Evolutionary conservation across 2,888 invertebrate genomes (phyloP).

Genomic region (Cheilosia urbana): DNA sequence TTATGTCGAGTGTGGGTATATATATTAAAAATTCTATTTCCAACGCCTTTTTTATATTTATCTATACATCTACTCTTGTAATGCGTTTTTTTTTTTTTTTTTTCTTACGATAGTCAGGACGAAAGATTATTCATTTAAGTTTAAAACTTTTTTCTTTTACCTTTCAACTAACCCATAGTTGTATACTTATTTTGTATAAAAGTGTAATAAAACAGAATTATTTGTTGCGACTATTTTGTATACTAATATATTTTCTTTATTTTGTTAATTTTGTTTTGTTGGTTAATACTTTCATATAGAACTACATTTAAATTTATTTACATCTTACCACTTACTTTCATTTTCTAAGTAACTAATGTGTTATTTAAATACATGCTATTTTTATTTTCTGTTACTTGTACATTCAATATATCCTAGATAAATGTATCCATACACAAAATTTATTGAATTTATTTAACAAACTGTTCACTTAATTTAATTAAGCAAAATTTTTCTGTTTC

Average conservation of each 20-base stretch:
- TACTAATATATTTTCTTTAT: constrained; percentile 38
- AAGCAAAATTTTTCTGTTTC: constrained; percentile 43
- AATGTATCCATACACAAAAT: too few relatives aligned
- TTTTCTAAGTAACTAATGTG: constrained; percentile 20
- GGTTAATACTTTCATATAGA: constrained; percentile 57
- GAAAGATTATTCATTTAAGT: constrained; percentile 39
- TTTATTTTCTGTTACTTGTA: too few relatives aligned
- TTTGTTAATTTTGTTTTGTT: constrained; percentile 54
- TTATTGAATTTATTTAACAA: too few relatives aligned
- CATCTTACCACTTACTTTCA: background rate
- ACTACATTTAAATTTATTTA: constrained; percentile 42
- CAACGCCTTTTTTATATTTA: constrained; percentile 49
- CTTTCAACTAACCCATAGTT: constrained; percentile 54
- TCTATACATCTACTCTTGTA: constrained; percentile 39
- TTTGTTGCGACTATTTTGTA: background rate
- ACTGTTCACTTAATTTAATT: constrained; percentile 48
- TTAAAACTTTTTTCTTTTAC: constrained; percentile 41
- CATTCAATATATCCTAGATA: too few relatives aligned
- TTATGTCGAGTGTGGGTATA: constrained; percentile 41
- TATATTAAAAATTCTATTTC: constrained; percentile 6
- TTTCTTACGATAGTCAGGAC: constrained; percentile 3
- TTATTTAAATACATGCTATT: too few relatives aligned
- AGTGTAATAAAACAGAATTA: constrained; percentile 22
- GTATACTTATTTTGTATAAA: constrained; percentile 30
- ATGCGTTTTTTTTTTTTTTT: constrained; percentile 25